Base-by-base conservation (phyloP, 2,797 vertebrate genomes). In the Brachyalestes nurse region DNA sequence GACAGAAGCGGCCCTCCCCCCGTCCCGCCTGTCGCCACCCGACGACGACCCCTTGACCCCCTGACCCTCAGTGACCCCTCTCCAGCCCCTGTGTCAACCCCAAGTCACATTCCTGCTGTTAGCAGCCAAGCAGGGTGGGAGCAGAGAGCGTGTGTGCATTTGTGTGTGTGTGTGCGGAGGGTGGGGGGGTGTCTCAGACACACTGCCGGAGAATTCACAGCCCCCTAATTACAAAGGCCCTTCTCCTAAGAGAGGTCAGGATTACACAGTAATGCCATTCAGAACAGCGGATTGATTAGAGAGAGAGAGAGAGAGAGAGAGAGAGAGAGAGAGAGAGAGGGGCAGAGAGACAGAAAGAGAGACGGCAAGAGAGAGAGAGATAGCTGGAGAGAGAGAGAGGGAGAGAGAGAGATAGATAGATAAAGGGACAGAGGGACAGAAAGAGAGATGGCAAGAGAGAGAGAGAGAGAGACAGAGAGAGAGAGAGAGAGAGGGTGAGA, bases 181-280 rank as follows among this genome's bases (percentile, higher is more conserved):
- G 51, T 0, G 6, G 21, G 79, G 72, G 83, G 61, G 61, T 71
- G 65, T 81, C 75, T 81, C 61, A 77, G 80, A 75, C 64, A 73
- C 51, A 64, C 81, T 81, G 85, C 72, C 66, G 64, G 83, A 86
- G 87, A 84, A 88, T 83, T 86, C 85, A 70, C 84, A 86, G 86
- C 83, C 84, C 85, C 80, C 83, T 87, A 87, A 87, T 86, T 86
- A 85, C 83, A 80, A 82, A 81, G 65, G 70, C 74, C 79, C 81
- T 82, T 81, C 80, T 80, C 75, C 77, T 85, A 60, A 64, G 80
- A 82, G 78, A 82, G 82, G 81, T 83, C 84, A 83, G 86, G 75
- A 85, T 86, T 87, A 87, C 86, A 85, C 79, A 81, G 80, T 86
- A 87, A 86, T 84, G 80, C 77, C 79, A 87, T 79, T 87, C 84